Evolutionary conservation across 2,113 vertebrate species (phyloP).

Genomic region (Sinocyclocheilus grahami): DNA sequence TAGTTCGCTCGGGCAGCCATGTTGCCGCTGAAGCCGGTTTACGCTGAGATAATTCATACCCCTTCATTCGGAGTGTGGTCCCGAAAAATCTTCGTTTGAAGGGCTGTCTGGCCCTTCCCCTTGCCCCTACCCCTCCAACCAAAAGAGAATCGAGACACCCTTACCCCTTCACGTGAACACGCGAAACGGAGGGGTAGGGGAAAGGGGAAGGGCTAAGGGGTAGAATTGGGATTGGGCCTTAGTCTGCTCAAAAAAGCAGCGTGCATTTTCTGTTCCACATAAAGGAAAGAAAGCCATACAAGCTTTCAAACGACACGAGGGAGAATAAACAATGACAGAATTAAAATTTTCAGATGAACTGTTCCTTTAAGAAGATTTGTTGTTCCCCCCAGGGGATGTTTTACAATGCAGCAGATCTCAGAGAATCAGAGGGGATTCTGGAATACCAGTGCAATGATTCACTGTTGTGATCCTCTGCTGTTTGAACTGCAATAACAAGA

Average conservation of each 20-base stretch:
- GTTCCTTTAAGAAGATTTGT: slow-evolving; percentile 10
- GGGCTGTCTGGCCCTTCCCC: too few species aligned
- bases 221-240: too few species aligned
- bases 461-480: slow-evolving; percentile 1
- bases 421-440: slow-evolving; percentile 18
- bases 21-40: too few species aligned
- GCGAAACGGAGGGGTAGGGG: too few species aligned
- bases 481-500: background rate
- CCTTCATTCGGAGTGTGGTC: too few species aligned
- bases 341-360: background rate
- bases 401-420: slow-evolving; percentile 12
- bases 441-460: background rate
- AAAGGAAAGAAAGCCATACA: background rate
- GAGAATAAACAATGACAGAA: background rate
- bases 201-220: too few species aligned
- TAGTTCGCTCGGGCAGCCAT: too few species aligned
- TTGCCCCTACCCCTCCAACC: too few species aligned
- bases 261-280: background rate
- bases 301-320: background rate
- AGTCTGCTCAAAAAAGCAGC: background rate
- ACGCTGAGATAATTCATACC: too few species aligned
- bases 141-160: too few species aligned
- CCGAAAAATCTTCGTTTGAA: too few species aligned
- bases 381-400: background rate
- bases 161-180: too few species aligned